phyloP scores from a whole-genome alignment of 2,113 vertebrate species.

The Xiphophorus couchianus region DNA sequence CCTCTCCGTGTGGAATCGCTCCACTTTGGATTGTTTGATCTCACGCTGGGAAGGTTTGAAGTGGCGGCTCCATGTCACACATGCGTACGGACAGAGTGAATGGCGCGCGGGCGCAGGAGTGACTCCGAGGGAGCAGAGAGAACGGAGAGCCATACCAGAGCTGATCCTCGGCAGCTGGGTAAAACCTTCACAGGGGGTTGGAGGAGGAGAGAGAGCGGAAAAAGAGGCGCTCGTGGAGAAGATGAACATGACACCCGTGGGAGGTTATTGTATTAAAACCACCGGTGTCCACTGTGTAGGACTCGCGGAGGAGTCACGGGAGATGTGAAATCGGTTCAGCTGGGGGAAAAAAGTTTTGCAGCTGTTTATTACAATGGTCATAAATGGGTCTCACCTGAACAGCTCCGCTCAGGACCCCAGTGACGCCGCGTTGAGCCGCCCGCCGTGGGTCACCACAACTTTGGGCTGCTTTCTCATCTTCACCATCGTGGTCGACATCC shows the following conservation, averaged over 20 bases:
- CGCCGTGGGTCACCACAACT: constrained; percentile 87
- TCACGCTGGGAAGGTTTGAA: constrained; percentile 62
- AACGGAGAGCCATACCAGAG: constrained; percentile 21
- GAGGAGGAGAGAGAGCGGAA: background rate
- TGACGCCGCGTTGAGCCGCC: constrained; percentile 75
- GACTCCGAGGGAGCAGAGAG: constrained; percentile 43
- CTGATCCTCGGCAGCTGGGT: constrained; percentile 19
- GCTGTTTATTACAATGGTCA: constrained; percentile 73
- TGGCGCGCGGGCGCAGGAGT: constrained; percentile 66
- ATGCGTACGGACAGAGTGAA: constrained; percentile 71
- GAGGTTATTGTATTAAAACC: constrained; percentile 46
- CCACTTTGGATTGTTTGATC: constrained; percentile 44
- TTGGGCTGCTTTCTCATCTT: constrained; percentile 91
- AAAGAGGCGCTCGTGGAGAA: constrained; percentile 23
- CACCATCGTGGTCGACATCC: constrained; percentile 91
- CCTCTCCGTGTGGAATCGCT: constrained; percentile 20
- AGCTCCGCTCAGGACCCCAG: constrained; percentile 74
- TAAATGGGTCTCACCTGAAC: constrained; percentile 86
- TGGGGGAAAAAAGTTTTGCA: constrained; percentile 62
- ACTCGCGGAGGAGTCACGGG: constrained; percentile 7
- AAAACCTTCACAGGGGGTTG: constrained; percentile 21
- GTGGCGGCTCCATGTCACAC: constrained; percentile 75
- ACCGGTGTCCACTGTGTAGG: constrained; percentile 29
- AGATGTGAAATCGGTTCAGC: constrained; percentile 49
- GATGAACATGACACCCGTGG: constrained; percentile 55